phyloP scores from a whole-genome alignment of 2,797 vertebrate species.

The Streptopelia turtur region DNA sequence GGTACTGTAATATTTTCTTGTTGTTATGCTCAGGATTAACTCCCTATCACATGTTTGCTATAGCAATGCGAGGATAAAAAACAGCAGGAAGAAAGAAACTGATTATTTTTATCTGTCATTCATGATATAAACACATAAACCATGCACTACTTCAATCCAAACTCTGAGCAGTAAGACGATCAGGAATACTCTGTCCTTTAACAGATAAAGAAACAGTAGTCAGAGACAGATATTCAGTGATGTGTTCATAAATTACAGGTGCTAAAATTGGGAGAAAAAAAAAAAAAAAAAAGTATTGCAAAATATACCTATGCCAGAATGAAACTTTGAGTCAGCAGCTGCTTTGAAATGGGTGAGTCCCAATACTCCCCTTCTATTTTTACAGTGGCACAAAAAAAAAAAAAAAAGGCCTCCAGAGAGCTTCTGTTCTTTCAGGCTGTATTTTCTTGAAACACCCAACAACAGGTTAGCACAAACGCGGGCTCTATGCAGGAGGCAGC shows the following conservation, averaged over 20 bases:
- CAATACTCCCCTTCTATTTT: neutral
- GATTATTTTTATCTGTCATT: conserved; percentile 12
- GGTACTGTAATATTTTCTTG: neutral
- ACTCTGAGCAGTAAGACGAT: neutral
- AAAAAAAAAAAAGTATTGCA: neutral
- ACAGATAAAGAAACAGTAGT: neutral
- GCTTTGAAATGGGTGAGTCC: neutral
- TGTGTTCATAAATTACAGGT: neutral
- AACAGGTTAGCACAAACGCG: too few relatives aligned
- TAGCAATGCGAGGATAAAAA: neutral
- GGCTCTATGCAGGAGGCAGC: neutral
- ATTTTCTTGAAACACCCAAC: neutral
- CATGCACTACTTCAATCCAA: neutral
- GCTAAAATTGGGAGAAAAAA: neutral
- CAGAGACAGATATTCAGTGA: neutral
- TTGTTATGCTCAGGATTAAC: neutral
- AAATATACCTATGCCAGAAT: neutral
- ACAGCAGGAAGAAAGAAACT: neutral
- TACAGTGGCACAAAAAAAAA: neutral
- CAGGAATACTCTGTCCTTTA: neutral
- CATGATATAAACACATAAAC: neutral
- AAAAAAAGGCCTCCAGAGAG: neutral
- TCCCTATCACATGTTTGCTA: neutral
- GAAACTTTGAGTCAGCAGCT: neutral
- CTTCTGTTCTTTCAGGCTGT: neutral